Percentiles rank a stretch among this genome's conserved stretches.
Evolutionary conservation across 2,888 invertebrate genomes (phyloP).

Genomic region (Stenichneumon culpator): DNA sequence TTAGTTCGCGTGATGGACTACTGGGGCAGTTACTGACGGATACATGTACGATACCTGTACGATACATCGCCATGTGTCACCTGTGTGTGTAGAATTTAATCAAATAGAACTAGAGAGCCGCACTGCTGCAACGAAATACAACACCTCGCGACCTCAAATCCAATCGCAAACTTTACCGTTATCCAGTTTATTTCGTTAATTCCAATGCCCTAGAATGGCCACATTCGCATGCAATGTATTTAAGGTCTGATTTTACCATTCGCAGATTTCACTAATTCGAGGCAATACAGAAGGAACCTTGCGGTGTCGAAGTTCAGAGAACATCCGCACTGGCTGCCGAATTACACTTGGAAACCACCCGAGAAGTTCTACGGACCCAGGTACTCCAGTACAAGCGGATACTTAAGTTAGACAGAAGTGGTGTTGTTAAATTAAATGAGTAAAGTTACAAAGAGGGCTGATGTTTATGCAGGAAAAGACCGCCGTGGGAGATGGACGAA

Average conservation of each 20-base stretch:
- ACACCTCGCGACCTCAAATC: slow-evolving; percentile 51
- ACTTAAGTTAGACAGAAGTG: background rate
- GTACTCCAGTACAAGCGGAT: slow-evolving; percentile 38
- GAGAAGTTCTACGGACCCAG: slow-evolving; percentile 63
- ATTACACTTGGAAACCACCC: slow-evolving; percentile 67
- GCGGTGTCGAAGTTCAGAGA: slow-evolving; percentile 63
- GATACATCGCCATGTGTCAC: slow-evolving; percentile 9
- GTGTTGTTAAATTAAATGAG: slow-evolving; percentile 36
- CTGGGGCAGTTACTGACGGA: slow-evolving; percentile 43
- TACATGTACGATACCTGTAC: background rate
- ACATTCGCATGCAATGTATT: background rate
- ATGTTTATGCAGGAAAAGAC: slow-evolving; percentile 57
- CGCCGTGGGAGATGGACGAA: slow-evolving; percentile 58
- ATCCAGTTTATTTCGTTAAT: slow-evolving; percentile 47
- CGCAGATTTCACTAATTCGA: slow-evolving; percentile 62
- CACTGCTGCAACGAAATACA: slow-evolving; percentile 44
- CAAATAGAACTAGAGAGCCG: slow-evolving; percentile 20
- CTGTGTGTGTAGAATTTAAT: slow-evolving; percentile 38
- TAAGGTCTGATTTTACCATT: slow-evolving; percentile 20
- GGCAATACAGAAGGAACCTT: slow-evolving; percentile 65
- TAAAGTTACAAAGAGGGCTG: slow-evolving; percentile 6
- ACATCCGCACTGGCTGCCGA: slow-evolving; percentile 63
- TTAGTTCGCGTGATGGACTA: slow-evolving; percentile 57
- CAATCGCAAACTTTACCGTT: slow-evolving; percentile 55
- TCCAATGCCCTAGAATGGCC: background rate